phyloP scores from a whole-genome alignment of 1,140 invertebrate species.

The Aphelenchoides avenae region DNA sequence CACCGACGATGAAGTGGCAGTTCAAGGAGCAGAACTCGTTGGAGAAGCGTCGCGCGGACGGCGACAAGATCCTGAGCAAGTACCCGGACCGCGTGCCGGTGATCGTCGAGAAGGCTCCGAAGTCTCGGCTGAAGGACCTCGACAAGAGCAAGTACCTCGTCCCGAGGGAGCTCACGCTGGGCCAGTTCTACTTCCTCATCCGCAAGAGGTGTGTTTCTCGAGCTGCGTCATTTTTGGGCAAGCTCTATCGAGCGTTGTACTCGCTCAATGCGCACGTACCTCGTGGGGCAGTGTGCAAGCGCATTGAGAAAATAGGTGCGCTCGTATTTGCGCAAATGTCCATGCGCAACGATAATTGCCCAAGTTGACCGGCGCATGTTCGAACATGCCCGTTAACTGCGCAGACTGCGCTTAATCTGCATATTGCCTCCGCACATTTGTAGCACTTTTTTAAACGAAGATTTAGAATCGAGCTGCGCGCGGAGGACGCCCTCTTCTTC shows the following conservation, averaged over 20 bases:
- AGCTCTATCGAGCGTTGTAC: not conserved
- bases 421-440: too few relatives aligned
- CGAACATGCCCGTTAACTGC: too few relatives aligned
- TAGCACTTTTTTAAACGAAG: too few relatives aligned
- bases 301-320: too few relatives aligned
- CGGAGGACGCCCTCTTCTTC: conserved; percentile 98
- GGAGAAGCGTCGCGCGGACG: conserved; percentile 94
- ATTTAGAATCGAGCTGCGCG: conserved; percentile 69
- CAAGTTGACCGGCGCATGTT: too few relatives aligned
- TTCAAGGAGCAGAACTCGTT: conserved; percentile 99
- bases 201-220: conserved; percentile 63
- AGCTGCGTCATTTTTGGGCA: too few relatives aligned
- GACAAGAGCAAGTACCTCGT: conserved; percentile 99
- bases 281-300: too few relatives aligned
- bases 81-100: conserved; percentile 95
- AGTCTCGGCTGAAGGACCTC: conserved; percentile 91
- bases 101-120: conserved; percentile 71
- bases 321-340: too few relatives aligned
- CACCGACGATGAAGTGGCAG: conserved; percentile 83
- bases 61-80: conserved; percentile 96
- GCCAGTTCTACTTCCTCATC: conserved; percentile 98
- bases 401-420: too few relatives aligned
- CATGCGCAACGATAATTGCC: too few relatives aligned
- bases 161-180: conserved; percentile 95
- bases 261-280: too few relatives aligned